A percentile compares a stretch with the other conserved stretches of the same genome.
Evolutionary conservation across 2,113 vertebrate genomes (phyloP).

Genomic region (Syngnathus floridae): DNA sequence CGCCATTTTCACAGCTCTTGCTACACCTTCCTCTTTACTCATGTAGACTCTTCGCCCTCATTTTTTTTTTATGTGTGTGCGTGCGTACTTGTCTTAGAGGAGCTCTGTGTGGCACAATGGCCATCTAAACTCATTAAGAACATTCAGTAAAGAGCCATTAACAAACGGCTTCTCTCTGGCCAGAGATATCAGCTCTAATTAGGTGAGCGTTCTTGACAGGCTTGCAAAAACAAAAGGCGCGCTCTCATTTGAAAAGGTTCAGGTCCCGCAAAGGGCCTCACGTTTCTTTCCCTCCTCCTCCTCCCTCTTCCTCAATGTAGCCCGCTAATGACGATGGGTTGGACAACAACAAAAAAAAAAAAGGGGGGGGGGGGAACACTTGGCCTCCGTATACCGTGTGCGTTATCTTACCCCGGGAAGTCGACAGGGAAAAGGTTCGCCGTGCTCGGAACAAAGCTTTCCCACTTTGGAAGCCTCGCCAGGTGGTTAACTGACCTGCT

Average conservation of each 20-base stretch:
- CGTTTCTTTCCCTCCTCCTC: conserved; percentile 55
- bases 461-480: conserved; percentile 82
- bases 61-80: conserved; percentile 31
- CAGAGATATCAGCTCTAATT: conserved; percentile 96
- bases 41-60: conserved; percentile 58
- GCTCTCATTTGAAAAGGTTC: conserved; percentile 84
- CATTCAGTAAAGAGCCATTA: conserved; percentile 90
- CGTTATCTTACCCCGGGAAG: conserved; percentile 36
- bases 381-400: conserved; percentile 5
- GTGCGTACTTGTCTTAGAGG: conserved; percentile 75
- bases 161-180: conserved; percentile 83
- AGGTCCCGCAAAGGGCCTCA: conserved; percentile 83
- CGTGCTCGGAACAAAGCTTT: conserved; percentile 76
- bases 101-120: conserved; percentile 83
- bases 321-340: conserved; percentile 84
- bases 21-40: conserved; percentile 78
- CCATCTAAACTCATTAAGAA: conserved; percentile 96
- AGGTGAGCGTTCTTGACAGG: conserved; percentile 90
- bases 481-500: conserved; percentile 81
- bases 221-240: conserved; percentile 90
- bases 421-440: conserved; percentile 56
- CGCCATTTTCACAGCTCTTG: conserved; percentile 55
- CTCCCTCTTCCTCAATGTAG: conserved; percentile 33
- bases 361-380: conserved; percentile 38
- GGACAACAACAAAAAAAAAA: conserved; percentile 60